A percentile compares a stretch with the other conserved stretches of the same genome.
Evolutionary conservation across 2,888 invertebrate species (phyloP).

Genomic region (Pherbina coryleti): DNA sequence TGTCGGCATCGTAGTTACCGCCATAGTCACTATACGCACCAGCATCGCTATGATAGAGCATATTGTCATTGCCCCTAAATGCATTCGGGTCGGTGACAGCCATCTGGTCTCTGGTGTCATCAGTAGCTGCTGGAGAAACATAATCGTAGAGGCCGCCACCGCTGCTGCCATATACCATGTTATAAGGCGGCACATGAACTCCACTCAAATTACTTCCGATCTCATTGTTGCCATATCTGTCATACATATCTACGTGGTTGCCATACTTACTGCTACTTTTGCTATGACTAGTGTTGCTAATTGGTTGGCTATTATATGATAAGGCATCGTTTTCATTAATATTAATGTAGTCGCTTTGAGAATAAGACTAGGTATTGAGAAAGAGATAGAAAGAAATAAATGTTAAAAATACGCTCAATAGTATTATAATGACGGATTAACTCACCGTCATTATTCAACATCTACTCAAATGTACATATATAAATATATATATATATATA

Average conservation of each 20-base stretch:
- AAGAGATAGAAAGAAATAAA: not conserved
- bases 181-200: conserved; percentile 32
- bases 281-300: conserved; percentile 65
- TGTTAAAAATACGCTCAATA: not conserved
- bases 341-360: conserved; percentile 60
- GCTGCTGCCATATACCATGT: conserved; percentile 34
- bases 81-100: too few species aligned
- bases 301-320: conserved; percentile 85
- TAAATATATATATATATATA: too few species aligned
- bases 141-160: conserved; percentile 24
- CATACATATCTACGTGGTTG: conserved; percentile 49
- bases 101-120: too few species aligned
- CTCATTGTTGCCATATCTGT: conserved; percentile 46
- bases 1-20: conserved; percentile 32
- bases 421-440: not conserved
- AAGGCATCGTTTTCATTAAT: conserved; percentile 76
- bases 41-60: conserved; percentile 38
- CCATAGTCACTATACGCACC: conserved; percentile 40
- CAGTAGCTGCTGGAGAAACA: conserved; percentile 14
- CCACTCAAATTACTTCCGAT: conserved; percentile 25
- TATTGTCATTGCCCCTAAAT: conserved; percentile 34
- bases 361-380: conserved; percentile 59
- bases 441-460: conserved; percentile 12
- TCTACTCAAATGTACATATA: too few species aligned
- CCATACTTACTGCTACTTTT: conserved; percentile 51